Evolutionary conservation across 2,113 vertebrate genomes (phyloP), one percentile per base, ranked within the genome.

Genomic region (Oncorhynchus keta): DNA sequence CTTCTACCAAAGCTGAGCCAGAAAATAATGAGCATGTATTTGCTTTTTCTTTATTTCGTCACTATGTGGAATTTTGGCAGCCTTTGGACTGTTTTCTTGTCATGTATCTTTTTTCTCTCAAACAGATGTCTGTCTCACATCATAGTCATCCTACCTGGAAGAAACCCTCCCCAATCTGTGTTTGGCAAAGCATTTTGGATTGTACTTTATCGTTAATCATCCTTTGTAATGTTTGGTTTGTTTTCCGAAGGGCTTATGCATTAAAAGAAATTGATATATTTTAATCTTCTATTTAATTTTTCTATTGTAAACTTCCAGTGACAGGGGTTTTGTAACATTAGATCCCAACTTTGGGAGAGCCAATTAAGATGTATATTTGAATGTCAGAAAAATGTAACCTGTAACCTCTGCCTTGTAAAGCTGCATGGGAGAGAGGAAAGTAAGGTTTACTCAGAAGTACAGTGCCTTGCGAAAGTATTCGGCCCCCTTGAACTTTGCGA

Each of bases 221-320:
- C 82, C 74, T 80, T 71, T 80, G 66, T 76, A 78, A 75, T 84
- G 80, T 91, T 79, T 85, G 39, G 79, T 77, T 86, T 79, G 86
- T 88, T 92, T 89, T 84, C 90, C 88, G 88, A 94, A 94, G 92
- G 93, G 93, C 92, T 94, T 91, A 85, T 80, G 85, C 85, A 82
- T 84, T 77, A 69, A 81, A 76, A 83, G 77, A 81, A 78, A 71
- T 66, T 16, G 3, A 80, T 85, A 64, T 87, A 81, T 85, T 87
- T 86, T 76, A 84, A 87, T 85, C 73, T 81, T 89, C 35, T 82
- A 87, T 88, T 77, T 85, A 83, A 91, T 83, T 87, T 84, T 91
- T 86, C 55, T 90, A 84, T 65, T 74, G 77, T 82, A 28, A 76
- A 81, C 77, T 79, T 89, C 77, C 77, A 78, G 75, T 87, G 76